These are phyloP conservation scores for Hypotaenidia okinawae DNA, from an alignment of 2,797 vertebrate genomes.

Conservation along the genomic window DNA sequence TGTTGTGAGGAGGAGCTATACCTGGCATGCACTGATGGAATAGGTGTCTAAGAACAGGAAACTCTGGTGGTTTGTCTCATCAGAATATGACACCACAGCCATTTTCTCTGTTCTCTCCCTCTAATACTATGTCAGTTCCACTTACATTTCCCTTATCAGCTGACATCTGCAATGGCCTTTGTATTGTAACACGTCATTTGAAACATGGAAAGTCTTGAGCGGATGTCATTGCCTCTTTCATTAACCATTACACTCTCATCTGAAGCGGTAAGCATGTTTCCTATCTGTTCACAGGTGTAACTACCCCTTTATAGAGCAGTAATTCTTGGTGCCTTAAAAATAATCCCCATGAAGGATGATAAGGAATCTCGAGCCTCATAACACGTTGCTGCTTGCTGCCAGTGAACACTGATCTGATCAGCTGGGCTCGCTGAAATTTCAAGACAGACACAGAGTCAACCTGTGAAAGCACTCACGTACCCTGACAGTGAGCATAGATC, in stretches of 20 bases:
- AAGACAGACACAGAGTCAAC: neutral
- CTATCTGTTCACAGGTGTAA: neutral
- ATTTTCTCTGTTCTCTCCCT: neutral
- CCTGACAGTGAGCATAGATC: neutral
- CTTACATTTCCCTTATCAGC: neutral
- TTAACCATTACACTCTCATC: neutral
- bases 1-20: neutral
- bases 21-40: neutral
- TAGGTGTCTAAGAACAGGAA: neutral
- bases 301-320: neutral
- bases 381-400: neutral
- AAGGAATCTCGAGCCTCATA: neutral
- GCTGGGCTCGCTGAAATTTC: neutral
- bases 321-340: neutral
- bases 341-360: neutral
- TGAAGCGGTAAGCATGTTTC: neutral
- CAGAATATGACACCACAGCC: neutral
- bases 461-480: neutral
- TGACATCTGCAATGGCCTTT: constrained; percentile 20
- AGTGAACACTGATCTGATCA: neutral
- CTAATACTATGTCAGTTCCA: neutral
- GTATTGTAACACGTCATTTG: neutral
- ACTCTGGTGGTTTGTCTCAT: neutral
- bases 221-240: neutral
- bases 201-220: neutral